These are phyloP conservation scores for Pammene fasciana DNA, from an alignment of 2,888 invertebrate species.

Conservation along the genomic window DNA sequence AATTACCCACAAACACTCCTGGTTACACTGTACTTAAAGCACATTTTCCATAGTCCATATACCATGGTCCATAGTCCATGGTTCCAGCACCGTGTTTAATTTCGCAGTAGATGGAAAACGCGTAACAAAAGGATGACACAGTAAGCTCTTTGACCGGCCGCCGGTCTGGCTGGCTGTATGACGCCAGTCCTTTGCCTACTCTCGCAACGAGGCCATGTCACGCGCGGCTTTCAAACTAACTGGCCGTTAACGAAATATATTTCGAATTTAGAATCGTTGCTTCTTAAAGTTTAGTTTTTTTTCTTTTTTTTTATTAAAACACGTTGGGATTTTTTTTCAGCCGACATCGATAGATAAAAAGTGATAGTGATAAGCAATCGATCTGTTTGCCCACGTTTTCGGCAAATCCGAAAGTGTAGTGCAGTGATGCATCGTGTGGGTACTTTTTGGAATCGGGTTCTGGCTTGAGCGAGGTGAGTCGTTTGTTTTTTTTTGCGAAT, in stretches of 20 bases:
- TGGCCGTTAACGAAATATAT: conserved; percentile 59
- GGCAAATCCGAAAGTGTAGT: conserved; percentile 50
- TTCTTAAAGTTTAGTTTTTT: conserved; percentile 29
- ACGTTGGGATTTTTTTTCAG: conserved; percentile 36
- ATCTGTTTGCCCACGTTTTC: conserved; percentile 60
- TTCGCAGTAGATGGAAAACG: conserved; percentile 59
- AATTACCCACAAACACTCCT: background rate
- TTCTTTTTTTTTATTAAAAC: conserved; percentile 37
- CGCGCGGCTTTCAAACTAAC: conserved; percentile 43
- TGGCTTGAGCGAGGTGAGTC: conserved; percentile 70
- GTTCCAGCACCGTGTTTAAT: conserved; percentile 42
- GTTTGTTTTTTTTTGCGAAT: conserved; percentile 46
- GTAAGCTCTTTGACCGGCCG: conserved; percentile 68
- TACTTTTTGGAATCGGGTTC: conserved; percentile 70
- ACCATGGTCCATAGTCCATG: no score
- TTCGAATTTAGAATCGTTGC: conserved; percentile 40
- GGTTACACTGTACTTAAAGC: background rate
- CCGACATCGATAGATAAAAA: conserved; percentile 46
- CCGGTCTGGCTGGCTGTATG: conserved; percentile 47
- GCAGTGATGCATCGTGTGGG: conserved; percentile 68
- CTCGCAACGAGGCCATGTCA: conserved; percentile 64
- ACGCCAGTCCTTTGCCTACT: conserved; percentile 70
- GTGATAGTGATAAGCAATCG: conserved; percentile 63
- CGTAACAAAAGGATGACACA: conserved; percentile 61
- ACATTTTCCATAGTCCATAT: background rate